Base-by-base conservation (phyloP, 2,113 vertebrate genomes). In the Trogon melanurus region DNA sequence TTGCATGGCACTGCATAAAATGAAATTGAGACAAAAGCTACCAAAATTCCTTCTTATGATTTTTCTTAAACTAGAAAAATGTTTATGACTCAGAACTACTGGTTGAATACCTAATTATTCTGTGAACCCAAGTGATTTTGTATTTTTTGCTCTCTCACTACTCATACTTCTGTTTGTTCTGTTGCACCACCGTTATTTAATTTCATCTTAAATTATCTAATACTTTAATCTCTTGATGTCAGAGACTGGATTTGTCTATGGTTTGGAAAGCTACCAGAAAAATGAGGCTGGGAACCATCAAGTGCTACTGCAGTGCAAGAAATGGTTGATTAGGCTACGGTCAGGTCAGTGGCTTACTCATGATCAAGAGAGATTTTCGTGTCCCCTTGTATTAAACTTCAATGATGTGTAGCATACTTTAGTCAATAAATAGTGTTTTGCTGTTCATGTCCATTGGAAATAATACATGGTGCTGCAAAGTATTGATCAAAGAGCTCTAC, bases 341-440 rank as follows among this genome's bases (percentile, higher is more conserved):
- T 90, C 72, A 93, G 75, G 79, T 85, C 94, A 85, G 69, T 82
- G 69, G 29, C 67, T 94, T 91, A 62, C 11, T 95, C 56, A 72
- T 67, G 64, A 44, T 87, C 70, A 83, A 71, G 85, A 92, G 70
- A 71, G 53, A 95, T 92, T 95, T 93, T 89, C 53, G 16, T 51
- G 76, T 88, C 81, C 57, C 41, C 51, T 62, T 56, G 26, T 89
- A 89, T 95, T 96, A 95, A 95, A 79, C 70, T 85, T 95, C 88
- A 92, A 3, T 91, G 72, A 97, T 95, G 54, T 91, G 62, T 72
- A 93, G 74, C 82, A 60, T 75, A 51, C 65, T 93, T 93, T 47
- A 81, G 89, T 92, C 93, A 95, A 92, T 95, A 95, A 93, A 92
- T 79, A 81, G 66, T 78, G 90, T 88, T 93, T 89, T 94, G 85